These are phyloP conservation scores for Acrossocheilus fasciatus DNA, from an alignment of 2,797 vertebrate genomes.

Conservation along the genomic window DNA sequence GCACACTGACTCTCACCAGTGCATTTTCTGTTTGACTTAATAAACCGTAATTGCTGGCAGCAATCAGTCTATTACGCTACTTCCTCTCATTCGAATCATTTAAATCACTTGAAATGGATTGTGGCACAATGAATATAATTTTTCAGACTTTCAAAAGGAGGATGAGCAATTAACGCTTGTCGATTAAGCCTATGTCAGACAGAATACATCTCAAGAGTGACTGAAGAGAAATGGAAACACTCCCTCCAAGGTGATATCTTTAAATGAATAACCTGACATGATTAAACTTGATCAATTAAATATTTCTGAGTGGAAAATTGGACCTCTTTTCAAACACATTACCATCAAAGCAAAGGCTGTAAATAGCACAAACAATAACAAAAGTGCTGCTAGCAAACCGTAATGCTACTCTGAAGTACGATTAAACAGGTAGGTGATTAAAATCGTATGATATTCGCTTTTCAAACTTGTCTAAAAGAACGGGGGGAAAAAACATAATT, in stretches of 20 bases:
- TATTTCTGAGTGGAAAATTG: constrained; percentile 47
- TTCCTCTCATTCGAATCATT: constrained; percentile 45
- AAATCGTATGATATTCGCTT: constrained; percentile 17
- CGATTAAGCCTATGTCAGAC: constrained; percentile 56
- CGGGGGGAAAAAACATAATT: neutral
- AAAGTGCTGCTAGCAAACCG: neutral
- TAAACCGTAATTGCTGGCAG: constrained; percentile 52
- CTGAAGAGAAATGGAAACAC: constrained; percentile 49
- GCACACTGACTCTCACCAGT: constrained; percentile 37
- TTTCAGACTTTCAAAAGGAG: constrained; percentile 54
- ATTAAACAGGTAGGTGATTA: constrained; percentile 28
- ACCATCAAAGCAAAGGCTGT: constrained; percentile 16
- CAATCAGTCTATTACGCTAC: constrained; percentile 54
- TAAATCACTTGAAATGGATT: constrained; percentile 57
- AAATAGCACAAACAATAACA: neutral
- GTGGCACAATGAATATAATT: constrained; percentile 51
- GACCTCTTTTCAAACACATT: constrained; percentile 38
- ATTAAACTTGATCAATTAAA: constrained; percentile 55
- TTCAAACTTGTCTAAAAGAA: neutral
- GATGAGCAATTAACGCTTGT: constrained; percentile 57
- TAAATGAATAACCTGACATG: constrained; percentile 46
- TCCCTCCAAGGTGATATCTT: constrained; percentile 42
- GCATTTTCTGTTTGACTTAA: constrained; percentile 57
- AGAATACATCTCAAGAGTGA: constrained; percentile 47
- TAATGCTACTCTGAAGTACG: neutral